Evolutionary conservation across 2,113 vertebrate species (phyloP), one percentile per base, ranked within the genome.

Genomic region (Ctenomys sociabilis): DNA sequence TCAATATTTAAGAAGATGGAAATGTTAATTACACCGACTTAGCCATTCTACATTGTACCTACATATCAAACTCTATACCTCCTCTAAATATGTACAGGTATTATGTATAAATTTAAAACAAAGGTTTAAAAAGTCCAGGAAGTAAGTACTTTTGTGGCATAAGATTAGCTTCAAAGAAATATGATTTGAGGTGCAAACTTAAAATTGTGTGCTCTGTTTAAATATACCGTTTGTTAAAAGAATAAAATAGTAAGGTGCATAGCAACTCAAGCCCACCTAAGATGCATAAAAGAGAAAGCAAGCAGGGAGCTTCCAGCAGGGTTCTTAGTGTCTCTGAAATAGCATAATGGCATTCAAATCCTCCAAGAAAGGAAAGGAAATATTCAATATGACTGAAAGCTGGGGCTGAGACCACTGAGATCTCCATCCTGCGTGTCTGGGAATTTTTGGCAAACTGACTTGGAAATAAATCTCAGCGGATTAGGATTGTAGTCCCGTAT

Each of bases 391-490:
- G 24, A 64, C 75, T n/a, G 28, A 94, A 84, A 94, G 86, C 86
- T 86, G 57, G 35, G 4, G 52, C 37, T 26, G 28, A 86, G 72
- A 82, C 40, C 78, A 52, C 43, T 80, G 81, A 84, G 68, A 28
- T 64, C 86, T 87, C 66, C 52, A 37, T 80, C 17, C 84, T 72
- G 21, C 6, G 26, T 37, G 24, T 84, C 84, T 43, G 87, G 66
- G 49, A 85, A 87, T 57, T 86, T 94, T 32, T 68, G 9, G 61
- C 49, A 84, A 94, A 70, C 64, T 78, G 85, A 92, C 85, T 73
- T 94, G 80, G 61, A 95, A 95, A 92, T 78, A 92, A 97, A 95
- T 95, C 81, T 92, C 93, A 81, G 19, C 30, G 54, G 90, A 85
- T 95, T 93, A 77, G 21, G 77, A 93, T 52, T 94, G 68, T 68